phyloP scores from a whole-genome alignment of 2,113 vertebrate genomes.

The Podiceps cristatus region DNA sequence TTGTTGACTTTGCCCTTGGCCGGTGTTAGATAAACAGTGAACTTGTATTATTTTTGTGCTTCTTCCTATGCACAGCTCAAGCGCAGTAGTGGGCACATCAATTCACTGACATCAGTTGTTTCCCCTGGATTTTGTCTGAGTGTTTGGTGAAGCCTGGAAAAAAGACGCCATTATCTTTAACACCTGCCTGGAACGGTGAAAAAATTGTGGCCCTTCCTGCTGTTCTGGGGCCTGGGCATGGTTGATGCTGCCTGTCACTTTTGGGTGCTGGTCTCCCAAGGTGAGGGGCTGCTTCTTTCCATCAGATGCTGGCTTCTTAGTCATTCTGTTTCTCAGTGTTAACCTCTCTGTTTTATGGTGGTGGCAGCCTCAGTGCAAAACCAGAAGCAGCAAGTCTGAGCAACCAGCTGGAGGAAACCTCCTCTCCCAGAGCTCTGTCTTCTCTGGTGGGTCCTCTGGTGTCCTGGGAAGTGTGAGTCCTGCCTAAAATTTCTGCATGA shows the following conservation, averaged over 20 bases:
- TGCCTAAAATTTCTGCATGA: neutral
- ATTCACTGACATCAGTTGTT: neutral
- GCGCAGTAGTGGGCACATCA: neutral
- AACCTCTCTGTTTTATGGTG: neutral
- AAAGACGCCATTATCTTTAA: neutral
- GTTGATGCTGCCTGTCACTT: neutral
- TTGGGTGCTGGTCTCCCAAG: neutral
- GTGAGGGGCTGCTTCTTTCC: neutral
- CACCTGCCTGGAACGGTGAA: neutral
- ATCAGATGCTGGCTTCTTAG: neutral
- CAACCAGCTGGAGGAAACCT: neutral
- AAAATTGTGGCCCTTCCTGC: neutral
- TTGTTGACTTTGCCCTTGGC: conserved; percentile 49
- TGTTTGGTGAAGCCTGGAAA: neutral
- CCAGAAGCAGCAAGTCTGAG: neutral
- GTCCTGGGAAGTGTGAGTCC: neutral
- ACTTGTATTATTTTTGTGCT: conserved; percentile 33
- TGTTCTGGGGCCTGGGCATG: neutral
- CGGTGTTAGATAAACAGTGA: conserved; percentile 16
- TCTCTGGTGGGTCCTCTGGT: neutral
- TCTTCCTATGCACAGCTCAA: conserved; percentile 20
- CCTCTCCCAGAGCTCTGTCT: neutral
- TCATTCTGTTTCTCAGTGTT: neutral
- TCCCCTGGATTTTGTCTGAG: conserved; percentile 12
- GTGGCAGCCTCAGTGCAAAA: neutral